phyloP scores from a whole-genome alignment of 2,113 vertebrate species.

The Actinemys pallida region DNA sequence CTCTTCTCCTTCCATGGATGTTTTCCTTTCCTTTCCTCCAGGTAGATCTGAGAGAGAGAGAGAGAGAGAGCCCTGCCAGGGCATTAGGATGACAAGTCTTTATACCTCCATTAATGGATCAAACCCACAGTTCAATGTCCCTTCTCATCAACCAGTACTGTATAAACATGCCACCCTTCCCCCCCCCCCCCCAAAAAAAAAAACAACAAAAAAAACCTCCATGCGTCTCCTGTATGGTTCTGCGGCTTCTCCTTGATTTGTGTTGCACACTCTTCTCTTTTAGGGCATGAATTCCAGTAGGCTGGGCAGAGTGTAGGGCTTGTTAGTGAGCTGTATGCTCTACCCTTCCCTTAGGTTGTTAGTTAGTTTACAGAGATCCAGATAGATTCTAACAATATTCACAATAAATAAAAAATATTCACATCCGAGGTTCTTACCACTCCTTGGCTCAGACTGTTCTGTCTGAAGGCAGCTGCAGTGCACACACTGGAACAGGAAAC shows the following conservation, averaged over 20 bases:
- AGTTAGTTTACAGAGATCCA: fast-evolving
- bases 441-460: not conserved
- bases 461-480: not conserved
- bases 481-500: not conserved
- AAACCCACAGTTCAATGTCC: not conserved
- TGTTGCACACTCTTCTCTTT: too few species aligned
- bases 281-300: not conserved
- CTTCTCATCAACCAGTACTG: fast-evolving
- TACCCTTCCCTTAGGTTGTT: not conserved
- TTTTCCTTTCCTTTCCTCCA: not conserved
- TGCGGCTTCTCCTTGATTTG: not conserved
- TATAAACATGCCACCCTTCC: fast-evolving
- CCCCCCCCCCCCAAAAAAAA: too few species aligned
- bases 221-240: not conserved
- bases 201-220: fast-evolving
- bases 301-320: fast-evolving
- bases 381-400: not conserved
- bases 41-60: not conserved
- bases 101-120: not conserved
- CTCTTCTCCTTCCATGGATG: not conserved
- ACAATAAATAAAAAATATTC: not conserved
- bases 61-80: not conserved
- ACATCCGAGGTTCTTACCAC: not conserved
- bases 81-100: not conserved
- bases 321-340: not conserved